Percentiles rank a stretch among this genome's conserved stretches.
These are phyloP conservation scores for Aromia moschata DNA, from an alignment of 2,888 invertebrate species.

Conservation along the genomic window DNA sequence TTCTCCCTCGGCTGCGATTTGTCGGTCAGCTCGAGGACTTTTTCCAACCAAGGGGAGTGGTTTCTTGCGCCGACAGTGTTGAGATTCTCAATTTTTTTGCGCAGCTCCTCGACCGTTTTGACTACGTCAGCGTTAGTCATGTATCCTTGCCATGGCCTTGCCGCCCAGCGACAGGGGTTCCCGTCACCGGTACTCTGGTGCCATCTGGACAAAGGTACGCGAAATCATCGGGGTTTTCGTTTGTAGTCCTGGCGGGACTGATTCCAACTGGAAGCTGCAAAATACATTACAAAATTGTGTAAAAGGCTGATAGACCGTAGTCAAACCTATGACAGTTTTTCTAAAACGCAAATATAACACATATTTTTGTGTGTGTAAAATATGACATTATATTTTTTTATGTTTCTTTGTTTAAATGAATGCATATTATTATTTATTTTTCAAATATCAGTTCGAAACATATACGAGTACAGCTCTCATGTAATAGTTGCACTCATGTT, in stretches of 20 bases:
- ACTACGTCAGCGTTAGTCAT: slow-evolving; percentile 73
- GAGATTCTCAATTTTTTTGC: slow-evolving; percentile 68
- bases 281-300: no score
- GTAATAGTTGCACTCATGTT: no score
- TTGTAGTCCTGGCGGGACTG: slow-evolving; percentile 66
- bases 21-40: slow-evolving; percentile 69
- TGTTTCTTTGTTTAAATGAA: no score
- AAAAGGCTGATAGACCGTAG: no score
- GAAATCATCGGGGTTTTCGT: slow-evolving; percentile 73
- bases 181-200: slow-evolving; percentile 72
- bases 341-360: slow-evolving; percentile 11
- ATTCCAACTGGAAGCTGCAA: slow-evolving; percentile 71
- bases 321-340: no score
- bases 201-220: slow-evolving; percentile 85
- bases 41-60: slow-evolving; percentile 62
- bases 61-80: slow-evolving; percentile 61
- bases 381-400: no score
- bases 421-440: no score
- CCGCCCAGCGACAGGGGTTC: slow-evolving; percentile 80
- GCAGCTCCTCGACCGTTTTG: slow-evolving; percentile 65
- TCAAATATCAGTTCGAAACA: no score
- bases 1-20: slow-evolving; percentile 65
- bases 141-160: slow-evolving; percentile 85
- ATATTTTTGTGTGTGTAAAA: no score
- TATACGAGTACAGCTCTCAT: no score